Conservation (phyloP, 1,140 invertebrate species). For the Arctopsyche grandis region DNA sequence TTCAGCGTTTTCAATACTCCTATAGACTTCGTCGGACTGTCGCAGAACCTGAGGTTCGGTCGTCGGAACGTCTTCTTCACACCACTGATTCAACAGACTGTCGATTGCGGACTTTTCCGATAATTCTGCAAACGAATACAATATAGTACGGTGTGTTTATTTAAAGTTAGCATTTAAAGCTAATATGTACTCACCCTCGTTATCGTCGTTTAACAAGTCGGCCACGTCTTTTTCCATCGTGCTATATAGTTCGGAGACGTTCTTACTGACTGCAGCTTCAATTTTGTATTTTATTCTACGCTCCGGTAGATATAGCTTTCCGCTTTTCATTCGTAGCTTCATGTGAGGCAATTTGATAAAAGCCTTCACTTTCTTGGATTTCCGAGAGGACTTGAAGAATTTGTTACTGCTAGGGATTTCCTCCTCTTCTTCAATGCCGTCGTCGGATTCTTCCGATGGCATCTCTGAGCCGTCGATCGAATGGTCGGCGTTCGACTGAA, state of each 20-base stretch:
- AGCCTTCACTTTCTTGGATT: slow-evolving; percentile 35
- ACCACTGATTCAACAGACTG: slow-evolving; percentile 63
- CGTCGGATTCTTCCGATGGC: neutral
- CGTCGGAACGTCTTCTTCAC: slow-evolving; percentile 61
- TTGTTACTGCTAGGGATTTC: slow-evolving; percentile 52
- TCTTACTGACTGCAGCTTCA: slow-evolving; percentile 1
- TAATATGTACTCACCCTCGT: slow-evolving; percentile 44
- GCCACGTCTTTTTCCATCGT: slow-evolving; percentile 47
- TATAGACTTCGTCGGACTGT: neutral
- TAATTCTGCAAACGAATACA: slow-evolving; percentile 26
- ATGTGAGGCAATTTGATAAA: slow-evolving; percentile 54
- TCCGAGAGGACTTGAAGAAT: slow-evolving; percentile 58
- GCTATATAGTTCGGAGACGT: slow-evolving; percentile 37
- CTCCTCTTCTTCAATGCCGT: neutral
- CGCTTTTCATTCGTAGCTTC: slow-evolving; percentile 53
- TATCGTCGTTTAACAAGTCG: slow-evolving; percentile 51
- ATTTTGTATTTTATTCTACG: slow-evolving; percentile 35
- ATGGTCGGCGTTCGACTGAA: no score
- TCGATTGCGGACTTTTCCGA: slow-evolving; percentile 62
- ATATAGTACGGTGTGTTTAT: neutral
- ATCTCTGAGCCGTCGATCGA: no score
- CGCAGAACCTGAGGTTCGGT: slow-evolving; percentile 53
- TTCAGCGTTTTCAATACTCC: slow-evolving; percentile 21
- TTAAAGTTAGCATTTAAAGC: no score
- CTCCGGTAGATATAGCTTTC: slow-evolving; percentile 51